Evolutionary conservation across 2,888 invertebrate species (phyloP).

Genomic region (Camponotus fellah): DNA sequence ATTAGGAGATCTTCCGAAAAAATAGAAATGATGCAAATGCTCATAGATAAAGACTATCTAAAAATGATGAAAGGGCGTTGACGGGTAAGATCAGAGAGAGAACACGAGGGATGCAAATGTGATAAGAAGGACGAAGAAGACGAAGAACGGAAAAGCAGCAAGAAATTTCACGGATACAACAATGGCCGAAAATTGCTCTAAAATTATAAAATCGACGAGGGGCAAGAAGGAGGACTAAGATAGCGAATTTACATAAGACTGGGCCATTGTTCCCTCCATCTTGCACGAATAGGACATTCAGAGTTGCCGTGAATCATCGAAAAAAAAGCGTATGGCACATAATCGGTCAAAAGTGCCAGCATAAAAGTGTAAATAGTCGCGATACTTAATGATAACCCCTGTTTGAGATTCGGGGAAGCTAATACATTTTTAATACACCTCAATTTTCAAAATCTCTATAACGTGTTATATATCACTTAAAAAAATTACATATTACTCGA

Average conservation of each 20-base stretch:
- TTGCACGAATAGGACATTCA: constrained; percentile 20
- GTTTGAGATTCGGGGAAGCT: constrained; percentile 1
- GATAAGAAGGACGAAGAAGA: neutral
- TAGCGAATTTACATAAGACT: constrained; percentile 68
- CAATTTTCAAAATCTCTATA: neutral
- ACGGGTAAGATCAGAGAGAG: neutral
- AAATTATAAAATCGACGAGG: constrained; percentile 57
- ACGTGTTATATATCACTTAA: neutral
- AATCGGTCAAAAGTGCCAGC: constrained; percentile 35
- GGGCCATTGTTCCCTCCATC: constrained; percentile 61
- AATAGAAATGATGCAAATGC: neutral
- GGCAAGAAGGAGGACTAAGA: constrained; percentile 43
- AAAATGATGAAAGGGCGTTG: constrained; percentile 17
- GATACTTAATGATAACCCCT: constrained; percentile 12
- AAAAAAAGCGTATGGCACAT: neutral
- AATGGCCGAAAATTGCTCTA: constrained; percentile 73
- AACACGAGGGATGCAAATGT: neutral
- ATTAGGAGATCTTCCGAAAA: neutral
- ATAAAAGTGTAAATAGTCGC: neutral
- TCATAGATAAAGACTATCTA: neutral
- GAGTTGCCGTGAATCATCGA: neutral
- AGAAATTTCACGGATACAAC: constrained; percentile 65
- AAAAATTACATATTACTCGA: too few species aligned
- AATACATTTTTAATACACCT: neutral
- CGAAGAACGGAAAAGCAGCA: neutral